These are phyloP conservation scores for Athene cunicularia DNA, from an alignment of 2,113 vertebrate species.

Conservation along the genomic window DNA sequence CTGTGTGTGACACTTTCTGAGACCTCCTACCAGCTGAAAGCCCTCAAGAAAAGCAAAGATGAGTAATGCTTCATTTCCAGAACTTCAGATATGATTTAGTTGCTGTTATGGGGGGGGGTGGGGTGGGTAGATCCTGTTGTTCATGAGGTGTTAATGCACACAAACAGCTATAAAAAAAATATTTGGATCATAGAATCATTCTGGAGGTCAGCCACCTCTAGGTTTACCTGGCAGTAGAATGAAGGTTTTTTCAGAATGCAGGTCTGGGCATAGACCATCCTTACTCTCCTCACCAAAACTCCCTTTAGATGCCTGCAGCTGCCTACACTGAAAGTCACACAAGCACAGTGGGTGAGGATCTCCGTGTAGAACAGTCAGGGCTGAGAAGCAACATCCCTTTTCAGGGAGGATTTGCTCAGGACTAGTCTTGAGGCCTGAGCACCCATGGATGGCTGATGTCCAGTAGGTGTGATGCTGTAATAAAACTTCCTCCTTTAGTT, in stretches of 20 bases:
- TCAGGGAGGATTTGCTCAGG: neutral
- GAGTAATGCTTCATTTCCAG: neutral
- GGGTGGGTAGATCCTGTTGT: neutral
- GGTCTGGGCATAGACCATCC: neutral
- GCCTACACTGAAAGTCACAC: neutral
- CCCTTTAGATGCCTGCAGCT: neutral
- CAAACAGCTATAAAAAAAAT: neutral
- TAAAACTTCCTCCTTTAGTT: neutral
- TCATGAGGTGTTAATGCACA: neutral
- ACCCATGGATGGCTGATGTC: rapidly evolving
- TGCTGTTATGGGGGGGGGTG: neutral
- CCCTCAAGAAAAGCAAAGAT: neutral
- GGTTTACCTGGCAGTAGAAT: neutral
- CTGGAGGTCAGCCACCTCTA: neutral
- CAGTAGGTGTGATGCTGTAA: rapidly evolving
- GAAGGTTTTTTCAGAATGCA: neutral
- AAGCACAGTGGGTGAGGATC: neutral
- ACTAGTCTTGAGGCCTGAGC: neutral
- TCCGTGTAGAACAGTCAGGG: neutral
- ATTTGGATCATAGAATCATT: neutral
- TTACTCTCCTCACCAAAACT: neutral
- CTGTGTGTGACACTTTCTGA: neutral
- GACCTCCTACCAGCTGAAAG: neutral
- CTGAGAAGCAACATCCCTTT: neutral
- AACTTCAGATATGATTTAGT: neutral